phyloP scores from a whole-genome alignment of 2,113 vertebrate species.

The Melanerpes aurifrons region DNA sequence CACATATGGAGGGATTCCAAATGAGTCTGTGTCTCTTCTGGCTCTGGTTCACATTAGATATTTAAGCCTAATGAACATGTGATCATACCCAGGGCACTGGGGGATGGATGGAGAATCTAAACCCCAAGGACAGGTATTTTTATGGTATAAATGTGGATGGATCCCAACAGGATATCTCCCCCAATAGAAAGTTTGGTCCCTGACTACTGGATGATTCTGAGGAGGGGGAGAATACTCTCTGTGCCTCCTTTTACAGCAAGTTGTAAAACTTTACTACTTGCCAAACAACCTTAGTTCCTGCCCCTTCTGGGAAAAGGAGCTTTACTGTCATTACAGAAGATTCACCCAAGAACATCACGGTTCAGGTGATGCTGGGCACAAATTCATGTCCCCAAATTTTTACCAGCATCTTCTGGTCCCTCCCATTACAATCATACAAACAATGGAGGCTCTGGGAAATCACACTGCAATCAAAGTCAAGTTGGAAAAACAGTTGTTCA shows the following conservation, averaged over 20 bases:
- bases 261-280: not conserved
- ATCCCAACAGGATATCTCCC: not conserved
- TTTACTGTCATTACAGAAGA: not conserved
- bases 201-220: not conserved
- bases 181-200: not conserved
- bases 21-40: not conserved
- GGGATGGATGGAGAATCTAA: not conserved
- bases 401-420: not conserved
- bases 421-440: not conserved
- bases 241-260: not conserved
- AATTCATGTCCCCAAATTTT: not conserved
- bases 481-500: not conserved
- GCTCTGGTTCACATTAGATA: not conserved
- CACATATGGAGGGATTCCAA: not conserved
- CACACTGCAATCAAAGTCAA: rapidly evolving
- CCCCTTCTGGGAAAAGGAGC: not conserved
- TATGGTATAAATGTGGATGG: not conserved
- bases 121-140: not conserved
- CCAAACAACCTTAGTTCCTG: not conserved
- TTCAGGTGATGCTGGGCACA: not conserved
- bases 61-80: not conserved
- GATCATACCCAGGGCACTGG: not conserved
- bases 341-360: not conserved
- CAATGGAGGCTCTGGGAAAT: not conserved
- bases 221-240: rapidly evolving